Evolutionary conservation across 1,140 invertebrate genomes (phyloP).

Genomic region (Platorchestia sp.): DNA sequence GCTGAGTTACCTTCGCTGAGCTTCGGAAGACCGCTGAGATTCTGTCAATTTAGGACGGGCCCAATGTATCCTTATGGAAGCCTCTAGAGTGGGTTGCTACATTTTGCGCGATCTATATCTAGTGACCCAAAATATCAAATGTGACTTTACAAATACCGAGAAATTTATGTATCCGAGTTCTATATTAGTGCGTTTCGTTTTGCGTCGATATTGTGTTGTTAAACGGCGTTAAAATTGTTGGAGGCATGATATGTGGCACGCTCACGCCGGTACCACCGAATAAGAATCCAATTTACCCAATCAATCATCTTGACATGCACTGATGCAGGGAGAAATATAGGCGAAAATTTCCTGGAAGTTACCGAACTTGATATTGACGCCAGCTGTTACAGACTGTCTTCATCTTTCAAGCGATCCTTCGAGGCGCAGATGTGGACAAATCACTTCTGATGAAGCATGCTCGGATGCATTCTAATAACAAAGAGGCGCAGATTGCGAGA

Average conservation of each 20-base stretch:
- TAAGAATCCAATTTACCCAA: not conserved
- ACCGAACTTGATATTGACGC: not conserved
- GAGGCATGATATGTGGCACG: not conserved
- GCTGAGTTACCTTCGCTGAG: not conserved
- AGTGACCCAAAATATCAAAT: not conserved
- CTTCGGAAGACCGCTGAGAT: not conserved
- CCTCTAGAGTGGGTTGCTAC: not conserved
- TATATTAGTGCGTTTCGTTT: not conserved
- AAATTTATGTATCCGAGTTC: not conserved
- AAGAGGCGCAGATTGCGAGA: not conserved
- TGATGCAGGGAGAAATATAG: not conserved
- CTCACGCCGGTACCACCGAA: not conserved
- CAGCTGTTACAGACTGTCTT: not conserved
- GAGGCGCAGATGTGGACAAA: not conserved
- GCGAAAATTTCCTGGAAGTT: not conserved
- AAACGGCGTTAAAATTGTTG: not conserved
- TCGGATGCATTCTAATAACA: not conserved
- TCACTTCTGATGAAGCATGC: not conserved
- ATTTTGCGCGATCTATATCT: no score
- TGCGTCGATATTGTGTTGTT: not conserved
- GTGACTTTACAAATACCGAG: not conserved
- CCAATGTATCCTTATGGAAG: not conserved
- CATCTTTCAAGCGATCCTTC: not conserved
- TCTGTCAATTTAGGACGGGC: not conserved
- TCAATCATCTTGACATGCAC: not conserved